A percentile compares a stretch with the other conserved stretches of the same genome.
These are phyloP conservation scores for Stenolophus ochropezus DNA, from an alignment of 2,888 invertebrate species.

Conservation along the genomic window DNA sequence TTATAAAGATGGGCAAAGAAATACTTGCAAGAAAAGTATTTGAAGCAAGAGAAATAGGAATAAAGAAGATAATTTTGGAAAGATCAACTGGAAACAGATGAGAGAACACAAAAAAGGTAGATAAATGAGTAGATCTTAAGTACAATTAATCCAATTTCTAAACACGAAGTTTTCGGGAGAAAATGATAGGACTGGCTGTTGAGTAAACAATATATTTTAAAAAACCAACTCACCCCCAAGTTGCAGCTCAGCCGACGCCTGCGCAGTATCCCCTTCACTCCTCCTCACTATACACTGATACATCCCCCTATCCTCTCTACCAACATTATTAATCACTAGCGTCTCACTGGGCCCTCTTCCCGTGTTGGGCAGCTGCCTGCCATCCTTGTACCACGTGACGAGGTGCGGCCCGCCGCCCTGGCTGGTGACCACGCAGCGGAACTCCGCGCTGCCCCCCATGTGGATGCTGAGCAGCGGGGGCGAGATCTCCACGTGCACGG, in stretches of 20 bases:
- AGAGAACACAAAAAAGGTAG: too few relatives aligned
- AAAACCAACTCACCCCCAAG: constrained; percentile 81
- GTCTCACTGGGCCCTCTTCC: constrained; percentile 80
- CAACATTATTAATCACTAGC: constrained; percentile 80
- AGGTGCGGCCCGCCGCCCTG: constrained; percentile 75
- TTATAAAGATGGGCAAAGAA: too few relatives aligned
- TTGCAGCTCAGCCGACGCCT: constrained; percentile 84
- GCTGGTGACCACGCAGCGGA: constrained; percentile 78
- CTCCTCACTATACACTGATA: constrained; percentile 84
- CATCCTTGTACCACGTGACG: constrained; percentile 79
- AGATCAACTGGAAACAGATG: too few relatives aligned
- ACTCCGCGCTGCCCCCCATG: constrained; percentile 84
- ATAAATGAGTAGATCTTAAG: too few relatives aligned
- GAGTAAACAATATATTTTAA: too few relatives aligned
- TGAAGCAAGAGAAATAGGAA: too few relatives aligned
- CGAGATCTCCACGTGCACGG: constrained; percentile 80
- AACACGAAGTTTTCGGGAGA: too few relatives aligned
- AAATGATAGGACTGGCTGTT: too few relatives aligned
- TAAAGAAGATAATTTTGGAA: too few relatives aligned
- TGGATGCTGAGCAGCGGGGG: constrained; percentile 82
- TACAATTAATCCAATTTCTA: too few relatives aligned
- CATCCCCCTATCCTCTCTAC: constrained; percentile 84
- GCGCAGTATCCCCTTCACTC: constrained; percentile 84
- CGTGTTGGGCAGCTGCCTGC: constrained; percentile 79
- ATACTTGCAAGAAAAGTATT: too few relatives aligned